Conservation (phyloP, 2,113 vertebrate species). For the Platanista minor region DNA sequence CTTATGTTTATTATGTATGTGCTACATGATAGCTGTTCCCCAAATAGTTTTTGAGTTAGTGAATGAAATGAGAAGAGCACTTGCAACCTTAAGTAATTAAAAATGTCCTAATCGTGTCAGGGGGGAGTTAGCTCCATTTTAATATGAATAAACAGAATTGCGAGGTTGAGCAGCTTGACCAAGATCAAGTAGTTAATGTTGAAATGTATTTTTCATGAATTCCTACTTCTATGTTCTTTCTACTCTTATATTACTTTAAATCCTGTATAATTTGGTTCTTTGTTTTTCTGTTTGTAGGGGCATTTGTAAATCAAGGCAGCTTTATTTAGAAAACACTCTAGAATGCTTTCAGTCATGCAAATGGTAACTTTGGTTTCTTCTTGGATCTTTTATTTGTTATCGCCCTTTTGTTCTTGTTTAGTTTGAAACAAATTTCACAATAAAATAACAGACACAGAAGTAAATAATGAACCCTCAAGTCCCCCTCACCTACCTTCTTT, state of each 20-base stretch:
- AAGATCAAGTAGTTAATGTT: background rate
- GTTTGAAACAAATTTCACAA: background rate
- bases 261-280: background rate
- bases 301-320: background rate
- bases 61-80: constrained; percentile 23
- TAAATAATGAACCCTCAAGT: background rate
- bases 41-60: constrained; percentile 41
- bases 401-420: background rate
- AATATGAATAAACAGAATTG: background rate
- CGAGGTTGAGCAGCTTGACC: background rate
- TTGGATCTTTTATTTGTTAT: background rate
- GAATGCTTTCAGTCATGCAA: background rate
- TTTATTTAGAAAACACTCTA: constrained; percentile 13
- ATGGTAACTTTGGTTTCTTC: background rate
- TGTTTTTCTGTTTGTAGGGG: background rate
- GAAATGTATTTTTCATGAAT: background rate
- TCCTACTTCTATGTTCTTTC: background rate
- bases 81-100: constrained; percentile 44
- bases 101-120: constrained; percentile 22
- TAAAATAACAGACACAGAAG: background rate
- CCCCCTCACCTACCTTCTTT: background rate
- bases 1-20: constrained; percentile 27
- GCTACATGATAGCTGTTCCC: background rate
- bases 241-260: background rate
- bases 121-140: background rate